phyloP scores from a whole-genome alignment of 2,113 vertebrate species.

The Ceuthmochares aereus region DNA sequence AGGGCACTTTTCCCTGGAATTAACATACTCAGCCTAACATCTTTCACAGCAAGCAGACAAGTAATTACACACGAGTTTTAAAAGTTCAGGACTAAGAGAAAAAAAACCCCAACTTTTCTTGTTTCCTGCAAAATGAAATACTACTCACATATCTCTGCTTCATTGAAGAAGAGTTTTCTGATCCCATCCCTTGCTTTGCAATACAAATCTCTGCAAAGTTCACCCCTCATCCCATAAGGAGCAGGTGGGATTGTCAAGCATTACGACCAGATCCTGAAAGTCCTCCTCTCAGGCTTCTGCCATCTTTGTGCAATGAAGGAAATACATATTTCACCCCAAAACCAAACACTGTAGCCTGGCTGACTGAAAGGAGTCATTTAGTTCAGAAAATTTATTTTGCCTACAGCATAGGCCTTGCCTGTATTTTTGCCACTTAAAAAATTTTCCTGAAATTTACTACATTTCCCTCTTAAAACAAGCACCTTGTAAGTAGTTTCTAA shows the following conservation, averaged over 20 bases:
- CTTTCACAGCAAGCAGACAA: not conserved
- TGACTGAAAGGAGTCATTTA: slow-evolving; percentile 50
- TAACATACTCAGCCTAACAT: not conserved
- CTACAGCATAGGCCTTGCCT: not conserved
- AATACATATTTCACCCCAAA: slow-evolving; percentile 29
- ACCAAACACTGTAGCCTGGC: slow-evolving; percentile 22
- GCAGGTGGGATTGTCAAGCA: not conserved
- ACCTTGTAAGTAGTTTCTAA: not conserved
- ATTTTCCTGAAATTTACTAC: slow-evolving; percentile 62
- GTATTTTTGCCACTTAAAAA: slow-evolving; percentile 41
- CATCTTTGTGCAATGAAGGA: not conserved
- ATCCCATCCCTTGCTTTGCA: not conserved
- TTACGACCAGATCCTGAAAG: not conserved
- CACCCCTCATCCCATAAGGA: not conserved
- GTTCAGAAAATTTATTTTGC: slow-evolving; percentile 51
- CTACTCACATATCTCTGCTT: not conserved
- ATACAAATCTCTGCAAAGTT: not conserved
- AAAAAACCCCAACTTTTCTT: not conserved
- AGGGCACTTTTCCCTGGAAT: not conserved
- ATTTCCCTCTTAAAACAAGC: slow-evolving; percentile 59
- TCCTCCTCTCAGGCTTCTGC: not conserved
- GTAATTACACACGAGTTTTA: not conserved
- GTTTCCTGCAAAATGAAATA: not conserved
- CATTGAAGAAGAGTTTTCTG: not conserved
- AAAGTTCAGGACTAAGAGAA: not conserved